phyloP scores from a whole-genome alignment of 2,113 vertebrate genomes.

The Podilymbus podiceps region DNA sequence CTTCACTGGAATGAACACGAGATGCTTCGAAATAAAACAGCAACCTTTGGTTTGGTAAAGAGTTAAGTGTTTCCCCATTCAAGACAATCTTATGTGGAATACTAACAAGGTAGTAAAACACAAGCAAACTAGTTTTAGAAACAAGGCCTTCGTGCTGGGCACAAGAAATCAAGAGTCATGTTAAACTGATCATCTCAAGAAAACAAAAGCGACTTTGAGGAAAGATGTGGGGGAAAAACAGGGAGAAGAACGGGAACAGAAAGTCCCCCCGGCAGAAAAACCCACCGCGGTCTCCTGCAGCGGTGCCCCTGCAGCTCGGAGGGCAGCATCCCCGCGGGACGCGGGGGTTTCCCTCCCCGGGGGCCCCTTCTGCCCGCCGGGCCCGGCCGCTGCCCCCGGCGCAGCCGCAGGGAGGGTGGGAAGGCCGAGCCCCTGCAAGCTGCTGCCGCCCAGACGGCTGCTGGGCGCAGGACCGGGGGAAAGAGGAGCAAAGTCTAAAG shows the following conservation, averaged over 20 bases:
- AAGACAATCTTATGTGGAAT: constrained; percentile 71
- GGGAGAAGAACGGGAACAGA: background rate
- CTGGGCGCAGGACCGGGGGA: background rate
- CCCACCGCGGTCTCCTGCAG: background rate
- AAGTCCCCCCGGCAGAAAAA: background rate
- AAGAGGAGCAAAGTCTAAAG: constrained; percentile 24
- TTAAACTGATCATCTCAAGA: constrained; percentile 52
- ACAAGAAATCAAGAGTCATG: constrained; percentile 68
- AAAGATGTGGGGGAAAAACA: background rate
- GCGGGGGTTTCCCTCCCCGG: background rate
- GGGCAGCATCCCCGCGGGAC: background rate
- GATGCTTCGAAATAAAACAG: constrained; percentile 75
- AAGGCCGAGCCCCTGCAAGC: background rate
- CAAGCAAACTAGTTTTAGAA: constrained; percentile 65
- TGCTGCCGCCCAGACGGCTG: background rate
- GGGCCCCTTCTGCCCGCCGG: background rate
- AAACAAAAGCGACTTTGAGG: constrained; percentile 41
- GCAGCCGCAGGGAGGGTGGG: background rate
- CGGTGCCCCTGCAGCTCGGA: background rate
- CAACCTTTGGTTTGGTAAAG: constrained; percentile 82
- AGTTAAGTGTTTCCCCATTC: constrained; percentile 72
- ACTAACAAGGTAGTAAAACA: constrained; percentile 74
- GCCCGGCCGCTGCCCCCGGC: background rate
- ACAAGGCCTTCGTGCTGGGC: constrained; percentile 74
- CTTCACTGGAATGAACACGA: constrained; percentile 74